These are phyloP conservation scores for Macaria liturata DNA, from an alignment of 2,888 invertebrate genomes.

Conservation along the genomic window DNA sequence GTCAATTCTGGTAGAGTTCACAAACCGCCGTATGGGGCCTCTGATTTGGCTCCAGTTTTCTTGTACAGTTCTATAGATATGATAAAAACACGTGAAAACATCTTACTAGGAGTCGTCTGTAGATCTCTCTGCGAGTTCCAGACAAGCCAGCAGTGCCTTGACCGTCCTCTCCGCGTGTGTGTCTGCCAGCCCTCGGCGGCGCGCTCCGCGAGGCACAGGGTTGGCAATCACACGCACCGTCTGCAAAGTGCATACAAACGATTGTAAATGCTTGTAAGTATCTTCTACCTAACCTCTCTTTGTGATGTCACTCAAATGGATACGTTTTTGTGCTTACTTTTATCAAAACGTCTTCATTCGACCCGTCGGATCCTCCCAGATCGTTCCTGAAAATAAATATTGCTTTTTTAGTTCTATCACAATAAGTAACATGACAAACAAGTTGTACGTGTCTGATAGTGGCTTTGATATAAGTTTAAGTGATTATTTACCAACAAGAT, in stretches of 20 bases:
- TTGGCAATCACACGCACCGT: constrained; percentile 93
- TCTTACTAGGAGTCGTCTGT: constrained; percentile 17
- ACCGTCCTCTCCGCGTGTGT: constrained; percentile 68
- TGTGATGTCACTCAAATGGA: too few species aligned
- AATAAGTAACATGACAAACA: not conserved
- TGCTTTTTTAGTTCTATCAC: not conserved
- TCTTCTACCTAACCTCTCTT: too few species aligned
- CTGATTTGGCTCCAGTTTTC: too few species aligned
- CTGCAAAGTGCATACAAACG: constrained; percentile 51
- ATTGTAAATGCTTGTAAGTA: too few species aligned
- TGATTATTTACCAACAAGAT: constrained; percentile 58
- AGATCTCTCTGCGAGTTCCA: constrained; percentile 59
- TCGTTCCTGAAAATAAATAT: constrained; percentile 58
- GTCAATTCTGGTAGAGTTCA: too few species aligned
- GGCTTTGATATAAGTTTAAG: too few species aligned
- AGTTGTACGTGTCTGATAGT: not conserved
- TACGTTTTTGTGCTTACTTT: constrained; percentile 71
- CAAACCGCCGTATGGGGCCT: too few species aligned
- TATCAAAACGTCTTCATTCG: constrained; percentile 86
- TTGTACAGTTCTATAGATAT: too few species aligned
- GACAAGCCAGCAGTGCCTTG: constrained; percentile 60
- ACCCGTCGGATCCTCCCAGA: constrained; percentile 78
- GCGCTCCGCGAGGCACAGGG: constrained; percentile 89
- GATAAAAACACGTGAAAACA: too few species aligned
- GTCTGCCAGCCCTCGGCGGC: constrained; percentile 86